Percentiles rank a stretch among this genome's conserved stretches.
phyloP scores from a whole-genome alignment of 2,888 invertebrate genomes.

The Allolobophora icterica region DNA sequence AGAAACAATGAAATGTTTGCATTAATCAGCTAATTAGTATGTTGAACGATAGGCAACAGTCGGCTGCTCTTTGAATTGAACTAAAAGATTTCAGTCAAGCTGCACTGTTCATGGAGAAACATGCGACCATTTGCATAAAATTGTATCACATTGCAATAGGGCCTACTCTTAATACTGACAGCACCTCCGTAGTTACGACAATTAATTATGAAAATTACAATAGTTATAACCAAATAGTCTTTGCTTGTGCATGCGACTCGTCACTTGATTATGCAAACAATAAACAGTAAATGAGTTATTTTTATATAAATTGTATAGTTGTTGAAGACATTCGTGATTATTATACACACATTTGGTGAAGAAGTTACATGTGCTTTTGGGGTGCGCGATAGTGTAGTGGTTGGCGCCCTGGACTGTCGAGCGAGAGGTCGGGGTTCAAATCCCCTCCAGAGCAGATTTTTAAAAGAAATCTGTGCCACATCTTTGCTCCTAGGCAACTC shows the following conservation, averaged over 20 bases:
- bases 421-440: too few species aligned
- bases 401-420: too few species aligned
- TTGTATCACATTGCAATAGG: conserved; percentile 7
- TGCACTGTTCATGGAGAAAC: neutral
- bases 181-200: neutral
- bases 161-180: conserved; percentile 8
- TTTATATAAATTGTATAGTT: neutral
- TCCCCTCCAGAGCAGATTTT: too few species aligned
- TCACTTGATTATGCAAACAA: neutral
- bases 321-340: neutral
- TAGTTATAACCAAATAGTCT: neutral
- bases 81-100: neutral
- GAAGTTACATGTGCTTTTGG: too few species aligned
- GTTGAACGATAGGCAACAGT: neutral
- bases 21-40: neutral
- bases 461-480: too few species aligned
- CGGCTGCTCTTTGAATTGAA: neutral
- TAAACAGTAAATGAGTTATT: neutral
- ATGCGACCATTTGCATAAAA: neutral
- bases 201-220: neutral
- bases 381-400: too few species aligned
- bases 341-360: neutral
- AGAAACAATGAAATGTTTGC: neutral
- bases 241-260: neutral
- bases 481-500: too few species aligned